Conservation (phyloP, 2,888 invertebrate genomes). For the Zygaena filipendulae region DNA sequence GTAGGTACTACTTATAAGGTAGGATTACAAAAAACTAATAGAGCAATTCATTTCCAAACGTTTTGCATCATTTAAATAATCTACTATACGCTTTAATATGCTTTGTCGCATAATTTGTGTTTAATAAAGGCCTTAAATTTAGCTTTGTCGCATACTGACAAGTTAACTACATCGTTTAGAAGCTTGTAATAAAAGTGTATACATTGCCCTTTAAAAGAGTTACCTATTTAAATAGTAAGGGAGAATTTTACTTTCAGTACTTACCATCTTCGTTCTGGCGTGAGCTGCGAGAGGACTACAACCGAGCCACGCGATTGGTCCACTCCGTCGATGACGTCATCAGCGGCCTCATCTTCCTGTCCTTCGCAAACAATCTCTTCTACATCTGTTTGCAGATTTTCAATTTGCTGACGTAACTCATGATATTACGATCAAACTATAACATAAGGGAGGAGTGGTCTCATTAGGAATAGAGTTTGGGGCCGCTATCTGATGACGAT, state of each 20-base stretch:
- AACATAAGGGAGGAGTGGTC: neutral
- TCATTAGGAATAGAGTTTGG: neutral
- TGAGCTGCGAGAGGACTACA: conserved; percentile 65
- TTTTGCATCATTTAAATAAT: too few relatives aligned
- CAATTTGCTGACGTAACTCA: conserved; percentile 68
- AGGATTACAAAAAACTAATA: too few relatives aligned
- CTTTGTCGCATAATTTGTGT: too few relatives aligned
- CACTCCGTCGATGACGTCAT: conserved; percentile 67
- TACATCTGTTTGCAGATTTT: conserved; percentile 76
- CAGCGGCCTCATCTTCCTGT: conserved; percentile 67
- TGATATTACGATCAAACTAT: conserved; percentile 9
- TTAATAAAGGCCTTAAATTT: too few relatives aligned
- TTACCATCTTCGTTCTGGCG: conserved; percentile 28
- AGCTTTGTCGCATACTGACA: too few relatives aligned
- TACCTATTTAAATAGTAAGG: neutral
- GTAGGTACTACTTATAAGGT: too few relatives aligned
- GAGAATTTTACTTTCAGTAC: conserved; percentile 19
- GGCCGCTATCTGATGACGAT: neutral
- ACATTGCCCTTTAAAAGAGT: too few relatives aligned
- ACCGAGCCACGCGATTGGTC: conserved; percentile 65
- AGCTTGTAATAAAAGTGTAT: too few relatives aligned
- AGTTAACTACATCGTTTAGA: too few relatives aligned
- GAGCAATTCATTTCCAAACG: too few relatives aligned
- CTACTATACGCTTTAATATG: too few relatives aligned
- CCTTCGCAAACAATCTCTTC: conserved; percentile 73